Base-by-base conservation (phyloP, 2,113 vertebrate species). In the Elanus axillaris region DNA sequence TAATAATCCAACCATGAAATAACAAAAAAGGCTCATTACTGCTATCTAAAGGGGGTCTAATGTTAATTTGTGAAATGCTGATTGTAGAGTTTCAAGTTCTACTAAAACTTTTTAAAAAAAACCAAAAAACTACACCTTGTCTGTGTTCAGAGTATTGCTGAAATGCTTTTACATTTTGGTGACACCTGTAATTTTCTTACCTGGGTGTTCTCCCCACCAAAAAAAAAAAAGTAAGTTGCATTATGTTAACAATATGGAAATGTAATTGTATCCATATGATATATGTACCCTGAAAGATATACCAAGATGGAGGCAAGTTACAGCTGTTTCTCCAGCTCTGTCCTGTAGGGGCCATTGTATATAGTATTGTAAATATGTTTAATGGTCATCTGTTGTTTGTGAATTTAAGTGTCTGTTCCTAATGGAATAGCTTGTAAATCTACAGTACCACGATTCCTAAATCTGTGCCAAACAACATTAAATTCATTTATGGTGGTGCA, bases 331-430 rank as follows among this genome's bases (percentile, higher is more conserved):
- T 83, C 22, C 26, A 69, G 29, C 68, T 73, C 66, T 83, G 19
- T 42, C 47, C 38, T 52, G 29, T 36, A 77, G 79, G 68, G 32
- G 16, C 71, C 43, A 50, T 88, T 63, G 26, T 93, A 88, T 96
- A 92, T 81, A 71, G 90, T 43, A 56, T 55, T 90, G 62, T 89
- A 93, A 90, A 90, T 59, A 27, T 52, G 52, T 75, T 94, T 88
- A 86, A 94, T 84, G 92, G 56, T 50, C 92, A 48, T 74, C 90
- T 93, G 59, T 90, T 97, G 87, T 94, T 96, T 93, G 63, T 93
- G 95, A 93, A 93, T 86, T 86, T 83, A 60, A 75, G 73, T 52
- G 58, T 72, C 90, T 92, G n/a, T 67, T 94, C 88, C 60, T 77
- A 91, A 66, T 90, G 64, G 16, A 79, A 56, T 6, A 47, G 34